Percentiles rank a stretch among this genome's conserved stretches.
These are phyloP conservation scores for Nymphalis polychloros DNA, from an alignment of 2,888 invertebrate species.

Conservation along the genomic window DNA sequence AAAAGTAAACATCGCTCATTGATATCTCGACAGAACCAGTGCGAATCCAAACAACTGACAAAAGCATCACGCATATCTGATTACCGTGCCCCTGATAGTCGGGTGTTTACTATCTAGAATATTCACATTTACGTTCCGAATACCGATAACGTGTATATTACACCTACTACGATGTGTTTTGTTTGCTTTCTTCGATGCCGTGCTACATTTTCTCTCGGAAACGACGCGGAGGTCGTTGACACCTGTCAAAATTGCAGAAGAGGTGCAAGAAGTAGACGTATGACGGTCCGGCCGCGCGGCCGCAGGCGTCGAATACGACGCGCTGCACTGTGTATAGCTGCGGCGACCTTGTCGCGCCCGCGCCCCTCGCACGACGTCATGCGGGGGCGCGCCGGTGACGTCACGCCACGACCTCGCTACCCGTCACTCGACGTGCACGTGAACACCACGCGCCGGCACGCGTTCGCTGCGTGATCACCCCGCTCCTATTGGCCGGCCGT, in stretches of 20 bases:
- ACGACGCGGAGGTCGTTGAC: conserved; percentile 37
- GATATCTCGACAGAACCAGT: conserved; percentile 17
- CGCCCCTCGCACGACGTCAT: conserved; percentile 70
- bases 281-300: conserved; percentile 44
- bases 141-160: conserved; percentile 21
- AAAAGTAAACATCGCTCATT: conserved; percentile 16
- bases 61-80: conserved; percentile 17
- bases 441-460: conserved; percentile 91
- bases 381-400: conserved; percentile 83
- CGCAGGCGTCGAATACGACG: conserved; percentile 41
- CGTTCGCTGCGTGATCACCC: conserved; percentile 86
- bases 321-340: conserved; percentile 24
- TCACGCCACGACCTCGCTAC: conserved; percentile 78
- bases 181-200: conserved; percentile 1
- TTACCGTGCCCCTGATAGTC: conserved; percentile 22
- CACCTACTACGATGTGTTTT: conserved; percentile 2
- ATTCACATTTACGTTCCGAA: conserved; percentile 25
- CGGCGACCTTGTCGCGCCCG: conserved; percentile 62
- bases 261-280: conserved; percentile 37
- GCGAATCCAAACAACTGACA: conserved; percentile 11
- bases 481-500: conserved; percentile 81
- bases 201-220: conserved; percentile 14
- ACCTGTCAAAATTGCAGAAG: conserved; percentile 36
- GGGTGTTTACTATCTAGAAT: conserved; percentile 33
- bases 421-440: conserved; percentile 91